Conservation (phyloP, 2,113 vertebrate genomes). For the Nematolebias whitei region DNA sequence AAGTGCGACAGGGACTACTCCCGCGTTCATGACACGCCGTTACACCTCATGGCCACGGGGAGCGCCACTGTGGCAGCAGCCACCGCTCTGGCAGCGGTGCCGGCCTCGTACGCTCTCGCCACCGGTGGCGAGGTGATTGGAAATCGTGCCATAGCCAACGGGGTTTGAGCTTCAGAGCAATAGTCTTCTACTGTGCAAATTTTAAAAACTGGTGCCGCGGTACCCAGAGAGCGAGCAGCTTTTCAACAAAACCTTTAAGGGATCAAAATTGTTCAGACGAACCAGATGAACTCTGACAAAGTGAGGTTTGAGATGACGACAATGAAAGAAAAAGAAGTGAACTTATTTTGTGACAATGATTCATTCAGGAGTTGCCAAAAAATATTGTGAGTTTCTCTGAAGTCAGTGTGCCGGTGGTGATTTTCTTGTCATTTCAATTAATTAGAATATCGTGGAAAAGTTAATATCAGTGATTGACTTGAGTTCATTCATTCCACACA, state of each 20-base stretch:
- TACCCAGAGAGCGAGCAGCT: too few species aligned
- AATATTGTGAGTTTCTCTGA: constrained; percentile 39
- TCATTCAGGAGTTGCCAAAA: constrained; percentile 68
- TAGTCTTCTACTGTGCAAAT: constrained; percentile 15
- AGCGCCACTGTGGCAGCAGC: constrained; percentile 73
- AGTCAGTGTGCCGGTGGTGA: constrained; percentile 36
- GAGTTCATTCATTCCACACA: too few species aligned
- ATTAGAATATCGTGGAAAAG: too few species aligned
- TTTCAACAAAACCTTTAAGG: constrained; percentile 21
- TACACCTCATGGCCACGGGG: constrained; percentile 73
- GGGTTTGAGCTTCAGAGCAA: constrained; percentile 81
- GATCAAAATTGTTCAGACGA: constrained; percentile 28
- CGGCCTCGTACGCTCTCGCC: constrained; percentile 64
- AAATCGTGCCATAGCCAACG: constrained; percentile 86
- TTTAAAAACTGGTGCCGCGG: too few species aligned
- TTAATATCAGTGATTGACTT: too few species aligned
- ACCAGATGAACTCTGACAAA: constrained; percentile 36
- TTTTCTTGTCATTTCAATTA: constrained; percentile 16
- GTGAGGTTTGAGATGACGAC: constrained; percentile 34
- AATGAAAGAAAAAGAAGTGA: constrained; percentile 15
- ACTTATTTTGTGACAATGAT: constrained; percentile 56
- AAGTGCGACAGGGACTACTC: constrained; percentile 94
- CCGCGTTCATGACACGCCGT: constrained; percentile 86
- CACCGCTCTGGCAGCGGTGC: constrained; percentile 78
- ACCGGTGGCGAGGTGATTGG: constrained; percentile 79